A percentile compares a stretch with the other conserved stretches of the same genome.
Conservation (phyloP, 2,113 vertebrate species). For the Megaceryle maxima region DNA sequence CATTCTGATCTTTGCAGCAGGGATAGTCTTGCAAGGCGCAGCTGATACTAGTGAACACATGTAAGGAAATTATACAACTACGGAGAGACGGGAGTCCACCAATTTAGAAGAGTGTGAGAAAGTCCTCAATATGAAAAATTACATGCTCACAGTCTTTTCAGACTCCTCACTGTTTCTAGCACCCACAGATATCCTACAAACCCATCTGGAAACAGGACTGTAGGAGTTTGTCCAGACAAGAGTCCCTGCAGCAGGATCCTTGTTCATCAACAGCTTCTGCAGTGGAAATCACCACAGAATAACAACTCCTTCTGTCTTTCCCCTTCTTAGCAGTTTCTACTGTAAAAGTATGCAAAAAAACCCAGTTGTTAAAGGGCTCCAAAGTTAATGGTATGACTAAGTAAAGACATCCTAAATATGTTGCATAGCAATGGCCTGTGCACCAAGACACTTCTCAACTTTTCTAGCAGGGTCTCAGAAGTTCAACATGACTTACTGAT, state of each 20-base stretch:
- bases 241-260: not conserved
- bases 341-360: not conserved
- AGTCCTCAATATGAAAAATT: not conserved
- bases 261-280: not conserved
- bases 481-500: not conserved
- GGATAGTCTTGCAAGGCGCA: not conserved
- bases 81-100: not conserved
- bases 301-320: not conserved
- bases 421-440: not conserved
- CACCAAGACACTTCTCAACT: not conserved
- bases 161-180: not conserved
- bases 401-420: not conserved
- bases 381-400: not conserved
- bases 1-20: not conserved
- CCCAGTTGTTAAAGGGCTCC: not conserved
- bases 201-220: constrained; percentile 11
- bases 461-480: not conserved
- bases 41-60: not conserved
- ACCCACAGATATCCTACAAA: not conserved
- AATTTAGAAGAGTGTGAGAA: not conserved
- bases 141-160: not conserved
- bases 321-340: not conserved
- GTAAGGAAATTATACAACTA: not conserved
- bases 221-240: not conserved
- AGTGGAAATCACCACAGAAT: not conserved